Conservation (phyloP, 1,140 invertebrate genomes). For the Orchesella cincta region DNA sequence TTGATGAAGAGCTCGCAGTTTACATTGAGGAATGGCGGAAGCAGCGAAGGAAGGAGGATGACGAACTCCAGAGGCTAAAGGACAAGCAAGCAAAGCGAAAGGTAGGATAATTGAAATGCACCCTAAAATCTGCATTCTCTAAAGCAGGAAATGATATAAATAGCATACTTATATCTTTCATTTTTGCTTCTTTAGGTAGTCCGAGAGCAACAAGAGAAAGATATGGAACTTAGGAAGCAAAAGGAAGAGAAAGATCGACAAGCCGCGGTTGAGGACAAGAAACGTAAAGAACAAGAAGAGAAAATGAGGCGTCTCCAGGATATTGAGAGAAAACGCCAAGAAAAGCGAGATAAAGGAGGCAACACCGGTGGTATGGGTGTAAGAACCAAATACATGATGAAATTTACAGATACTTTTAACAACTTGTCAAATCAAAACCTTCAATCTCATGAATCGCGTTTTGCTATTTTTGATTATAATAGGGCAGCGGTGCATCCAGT, state of each 20-base stretch:
- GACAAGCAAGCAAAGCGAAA: conserved; percentile 56
- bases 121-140: not conserved
- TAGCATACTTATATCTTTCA: not conserved
- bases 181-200: conserved; percentile 49
- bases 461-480: conserved; percentile 12
- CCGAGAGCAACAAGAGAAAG: conserved; percentile 58
- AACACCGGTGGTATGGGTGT: conserved; percentile 49
- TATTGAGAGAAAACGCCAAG: conserved; percentile 58
- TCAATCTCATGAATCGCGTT: not conserved
- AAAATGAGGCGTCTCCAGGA: conserved; percentile 60
- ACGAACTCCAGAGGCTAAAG: conserved; percentile 59
- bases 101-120: conserved; percentile 23
- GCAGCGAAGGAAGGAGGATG: conserved; percentile 59
- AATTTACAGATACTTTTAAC: not conserved
- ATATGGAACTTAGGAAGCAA: conserved; percentile 57
- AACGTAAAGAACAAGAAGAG: conserved; percentile 57
- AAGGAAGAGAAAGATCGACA: conserved; percentile 57
- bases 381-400: conserved; percentile 36
- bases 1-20: conserved; percentile 58
- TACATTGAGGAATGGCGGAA: conserved; percentile 59
- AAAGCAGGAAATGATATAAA: not conserved
- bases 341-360: conserved; percentile 47
- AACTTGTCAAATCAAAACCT: not conserved
- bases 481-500: not conserved
- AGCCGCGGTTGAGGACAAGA: conserved; percentile 55